These are phyloP conservation scores for Amaurobius ferox DNA, from an alignment of 2,888 invertebrate genomes.

Conservation along the genomic window DNA sequence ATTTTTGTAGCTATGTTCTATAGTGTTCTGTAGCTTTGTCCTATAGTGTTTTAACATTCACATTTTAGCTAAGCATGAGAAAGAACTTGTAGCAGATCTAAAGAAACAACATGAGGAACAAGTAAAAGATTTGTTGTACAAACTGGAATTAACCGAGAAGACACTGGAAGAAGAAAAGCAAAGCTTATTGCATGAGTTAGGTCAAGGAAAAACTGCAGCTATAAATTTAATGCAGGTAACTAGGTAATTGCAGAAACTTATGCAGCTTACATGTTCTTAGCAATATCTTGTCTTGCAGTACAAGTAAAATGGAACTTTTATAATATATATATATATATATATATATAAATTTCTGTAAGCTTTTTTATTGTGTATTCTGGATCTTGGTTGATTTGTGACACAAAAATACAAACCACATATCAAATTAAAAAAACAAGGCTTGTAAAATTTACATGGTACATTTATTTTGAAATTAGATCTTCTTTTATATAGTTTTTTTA, in stretches of 20 bases:
- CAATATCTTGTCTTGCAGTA: neutral
- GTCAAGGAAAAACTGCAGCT: conserved; percentile 78
- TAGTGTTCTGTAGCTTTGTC: too few relatives aligned
- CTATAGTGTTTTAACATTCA: too few relatives aligned
- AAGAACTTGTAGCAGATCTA: conserved; percentile 35
- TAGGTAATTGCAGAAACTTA: conserved; percentile 2
- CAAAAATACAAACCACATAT: too few relatives aligned
- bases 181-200: conserved; percentile 77
- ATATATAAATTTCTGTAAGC: neutral
- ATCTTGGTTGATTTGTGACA: neutral
- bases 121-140: conserved; percentile 69
- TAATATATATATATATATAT: neutral
- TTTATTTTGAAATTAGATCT: too few relatives aligned
- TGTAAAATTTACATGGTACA: too few relatives aligned
- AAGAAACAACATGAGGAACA: conserved; percentile 57
- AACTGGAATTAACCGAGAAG: conserved; percentile 75
- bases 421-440: too few relatives aligned
- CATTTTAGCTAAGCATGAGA: conserved; percentile 36
- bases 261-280: neutral
- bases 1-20: too few relatives aligned
- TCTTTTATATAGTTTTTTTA: too few relatives aligned
- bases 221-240: conserved; percentile 75
- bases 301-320: neutral
- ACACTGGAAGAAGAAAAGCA: conserved; percentile 76
- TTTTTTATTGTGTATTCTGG: neutral